phyloP scores from a whole-genome alignment of 2,888 invertebrate genomes.

The Drosophila pseudotalamancana region DNA sequence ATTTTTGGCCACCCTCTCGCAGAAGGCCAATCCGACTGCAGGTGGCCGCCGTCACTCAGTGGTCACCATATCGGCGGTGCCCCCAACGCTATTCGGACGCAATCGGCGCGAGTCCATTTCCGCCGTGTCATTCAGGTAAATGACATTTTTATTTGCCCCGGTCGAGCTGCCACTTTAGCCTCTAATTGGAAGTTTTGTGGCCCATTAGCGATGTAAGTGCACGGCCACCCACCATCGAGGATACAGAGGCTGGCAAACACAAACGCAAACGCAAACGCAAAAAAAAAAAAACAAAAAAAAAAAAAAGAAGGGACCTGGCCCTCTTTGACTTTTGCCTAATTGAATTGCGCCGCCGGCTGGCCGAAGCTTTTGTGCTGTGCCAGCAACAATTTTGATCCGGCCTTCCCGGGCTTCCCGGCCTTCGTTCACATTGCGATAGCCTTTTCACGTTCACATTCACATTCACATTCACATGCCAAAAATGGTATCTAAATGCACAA shows the following conservation, averaged over 20 bases:
- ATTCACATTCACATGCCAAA: no score
- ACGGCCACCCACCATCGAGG: not conserved
- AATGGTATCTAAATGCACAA: not conserved
- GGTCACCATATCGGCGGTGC: conserved; percentile 93
- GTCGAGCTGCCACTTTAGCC: conserved; percentile 25
- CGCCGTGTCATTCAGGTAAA: conserved; percentile 87
- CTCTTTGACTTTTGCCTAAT: conserved; percentile 46
- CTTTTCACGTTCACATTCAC: conserved; percentile 14
- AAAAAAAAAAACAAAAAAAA: not conserved
- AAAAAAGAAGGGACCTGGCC: conserved; percentile 17
- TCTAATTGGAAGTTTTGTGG: conserved; percentile 50
- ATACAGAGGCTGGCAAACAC: not conserved
- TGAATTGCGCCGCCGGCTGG: conserved; percentile 59
- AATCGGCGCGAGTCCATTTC: conserved; percentile 93
- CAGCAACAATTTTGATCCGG: conserved; percentile 58
- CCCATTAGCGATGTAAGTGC: conserved; percentile 45
- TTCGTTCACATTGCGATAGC: no score
- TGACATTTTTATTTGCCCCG: conserved; percentile 25
- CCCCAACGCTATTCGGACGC: conserved; percentile 91
- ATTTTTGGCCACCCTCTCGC: conserved; percentile 92
- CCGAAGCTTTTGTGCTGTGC: conserved; percentile 51
- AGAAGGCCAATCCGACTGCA: conserved; percentile 87
- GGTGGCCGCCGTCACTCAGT: conserved; percentile 93
- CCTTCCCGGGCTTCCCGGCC: conserved; percentile 33
- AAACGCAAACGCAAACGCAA: no score